Base-by-base conservation (phyloP, 2,113 vertebrate genomes). In the Lepidothrix coronata region DNA sequence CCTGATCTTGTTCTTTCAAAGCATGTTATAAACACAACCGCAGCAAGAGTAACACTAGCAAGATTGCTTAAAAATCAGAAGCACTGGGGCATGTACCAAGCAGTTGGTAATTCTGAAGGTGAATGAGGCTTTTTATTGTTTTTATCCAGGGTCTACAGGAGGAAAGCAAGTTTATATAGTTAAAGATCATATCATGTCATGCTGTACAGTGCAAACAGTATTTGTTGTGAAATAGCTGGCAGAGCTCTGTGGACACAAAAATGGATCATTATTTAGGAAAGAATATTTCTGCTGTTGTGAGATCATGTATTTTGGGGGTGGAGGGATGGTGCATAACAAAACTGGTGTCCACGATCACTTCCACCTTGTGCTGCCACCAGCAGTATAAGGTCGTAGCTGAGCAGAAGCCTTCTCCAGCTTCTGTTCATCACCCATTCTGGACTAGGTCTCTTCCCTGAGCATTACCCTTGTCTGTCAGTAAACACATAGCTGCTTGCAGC, bases 241-340 rank as follows among this genome's bases (percentile, higher is more conserved):
- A 95, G 91, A 86, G 24, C 30, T 96, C 90, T 88, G 58, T 88
- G 46, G 82, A 74, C 81, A 75, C 58, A 57, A 87, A 91, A 59
- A 59, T 41, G 15, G 78, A 71, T 76, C 83, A 61, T 91, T 81
- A 54, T 81, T 63, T 87, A 70, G 59, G 88, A 91, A 87, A 93
- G 82, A 65, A 67, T 54, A 87, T 35, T 91, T 89, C 43, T 70
- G n/a, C 73, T 61, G 37, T 91, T 72, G 77, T 5, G 25, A 95
- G 79, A 49, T 93, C 33, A 62, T 4, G 2, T 55, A 48, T 89
- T 94, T 91, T 67, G 55, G 41, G 78, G 54, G 12, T 41, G 65
- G 43, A 84, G 33, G 31, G 17, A 48, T 3, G 11, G 37, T 5
- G 7, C 44, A 65, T 12, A n/a, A 62, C 28, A 55, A 62, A 91